These are phyloP conservation scores for Serilophus lunatus DNA, from an alignment of 2,113 vertebrate species.

Conservation along the genomic window DNA sequence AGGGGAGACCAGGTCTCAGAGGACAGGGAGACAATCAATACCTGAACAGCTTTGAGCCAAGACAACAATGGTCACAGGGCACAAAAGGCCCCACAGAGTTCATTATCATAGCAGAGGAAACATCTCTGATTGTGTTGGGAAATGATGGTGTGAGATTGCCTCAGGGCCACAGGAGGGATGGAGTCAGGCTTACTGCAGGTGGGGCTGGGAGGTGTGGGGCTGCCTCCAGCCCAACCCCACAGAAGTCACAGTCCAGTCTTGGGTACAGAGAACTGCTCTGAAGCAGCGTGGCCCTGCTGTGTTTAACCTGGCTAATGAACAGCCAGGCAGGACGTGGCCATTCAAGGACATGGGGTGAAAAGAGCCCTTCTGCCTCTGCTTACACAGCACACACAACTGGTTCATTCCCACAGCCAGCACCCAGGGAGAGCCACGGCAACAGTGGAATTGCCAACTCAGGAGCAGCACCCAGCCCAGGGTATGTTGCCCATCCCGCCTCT, in stretches of 20 bases:
- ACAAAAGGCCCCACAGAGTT: background rate
- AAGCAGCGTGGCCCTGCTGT: background rate
- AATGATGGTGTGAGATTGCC: background rate
- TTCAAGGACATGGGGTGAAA: conserved; percentile 34
- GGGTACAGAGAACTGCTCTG: background rate
- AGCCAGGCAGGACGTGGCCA: conserved; percentile 16
- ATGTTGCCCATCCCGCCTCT: background rate
- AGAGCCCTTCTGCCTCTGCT: conserved; percentile 48
- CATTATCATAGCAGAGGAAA: background rate
- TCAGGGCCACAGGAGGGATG: background rate
- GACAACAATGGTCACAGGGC: background rate
- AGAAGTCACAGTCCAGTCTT: background rate
- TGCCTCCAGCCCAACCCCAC: background rate
- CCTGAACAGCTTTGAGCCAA: background rate
- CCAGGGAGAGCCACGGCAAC: background rate
- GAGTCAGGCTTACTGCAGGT: background rate
- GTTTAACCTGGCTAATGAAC: conserved; percentile 40
- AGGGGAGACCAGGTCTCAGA: background rate
- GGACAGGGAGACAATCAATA: background rate
- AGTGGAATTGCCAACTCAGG: fast-evolving
- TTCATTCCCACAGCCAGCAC: background rate
- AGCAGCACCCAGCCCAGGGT: background rate
- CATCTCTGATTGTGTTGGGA: background rate
- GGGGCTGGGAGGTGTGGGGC: background rate
- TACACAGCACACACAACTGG: conserved; percentile 45